These are phyloP conservation scores for Lasiurus cinereus DNA, from an alignment of 2,113 vertebrate genomes.

Conservation along the genomic window DNA sequence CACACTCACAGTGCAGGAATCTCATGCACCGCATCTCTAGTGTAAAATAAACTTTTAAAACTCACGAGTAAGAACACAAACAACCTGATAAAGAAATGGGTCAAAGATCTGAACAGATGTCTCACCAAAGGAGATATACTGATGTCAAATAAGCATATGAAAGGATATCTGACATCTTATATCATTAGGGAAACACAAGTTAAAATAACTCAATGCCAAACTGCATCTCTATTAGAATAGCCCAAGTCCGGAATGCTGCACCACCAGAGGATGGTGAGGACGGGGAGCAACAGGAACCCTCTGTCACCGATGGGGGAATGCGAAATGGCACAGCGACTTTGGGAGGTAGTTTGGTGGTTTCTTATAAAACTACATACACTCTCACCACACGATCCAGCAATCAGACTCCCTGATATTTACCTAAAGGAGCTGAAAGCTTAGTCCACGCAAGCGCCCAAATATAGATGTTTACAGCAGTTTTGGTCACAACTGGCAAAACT, in stretches of 20 bases:
- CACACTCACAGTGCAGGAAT: too few species aligned
- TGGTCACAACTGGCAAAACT: background rate
- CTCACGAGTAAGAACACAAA: background rate
- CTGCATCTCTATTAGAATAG: fast-evolving
- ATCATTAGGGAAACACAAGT: background rate
- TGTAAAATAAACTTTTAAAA: background rate
- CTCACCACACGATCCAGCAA: background rate
- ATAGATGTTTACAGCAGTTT: background rate
- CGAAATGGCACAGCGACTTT: background rate
- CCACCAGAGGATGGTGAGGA: background rate
- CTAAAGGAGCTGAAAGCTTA: background rate
- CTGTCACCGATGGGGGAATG: background rate
- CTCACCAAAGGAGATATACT: background rate
- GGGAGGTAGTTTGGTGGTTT: background rate
- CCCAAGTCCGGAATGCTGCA: background rate
- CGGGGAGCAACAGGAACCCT: background rate
- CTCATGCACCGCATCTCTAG: too few species aligned
- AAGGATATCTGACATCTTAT: background rate
- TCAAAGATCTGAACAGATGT: background rate
- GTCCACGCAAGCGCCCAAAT: background rate
- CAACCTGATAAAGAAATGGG: background rate
- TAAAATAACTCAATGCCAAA: background rate
- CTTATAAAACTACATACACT: background rate
- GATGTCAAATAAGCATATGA: background rate
- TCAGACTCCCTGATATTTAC: background rate